Conservation (phyloP, 2,113 vertebrate species). For the Oryzias melastigma region DNA sequence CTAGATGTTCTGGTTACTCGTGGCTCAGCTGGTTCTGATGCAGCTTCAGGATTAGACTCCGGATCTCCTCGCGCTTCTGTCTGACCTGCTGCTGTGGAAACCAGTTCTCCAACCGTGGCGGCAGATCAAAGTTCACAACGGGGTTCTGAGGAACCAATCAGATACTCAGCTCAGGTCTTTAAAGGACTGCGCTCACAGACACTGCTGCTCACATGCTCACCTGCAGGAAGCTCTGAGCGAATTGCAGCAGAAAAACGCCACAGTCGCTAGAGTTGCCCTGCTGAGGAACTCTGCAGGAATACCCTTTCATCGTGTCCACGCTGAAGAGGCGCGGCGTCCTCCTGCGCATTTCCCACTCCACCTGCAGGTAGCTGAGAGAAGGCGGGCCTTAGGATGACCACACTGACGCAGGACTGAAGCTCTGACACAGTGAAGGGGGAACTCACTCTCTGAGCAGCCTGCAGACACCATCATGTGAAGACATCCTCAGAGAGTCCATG, state of each 20-base stretch:
- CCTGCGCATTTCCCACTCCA: conserved; percentile 88
- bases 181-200: background rate
- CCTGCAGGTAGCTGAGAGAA: conserved; percentile 85
- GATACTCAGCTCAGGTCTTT: background rate
- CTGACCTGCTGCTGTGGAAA: conserved; percentile 86
- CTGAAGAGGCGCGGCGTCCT: conserved; percentile 79
- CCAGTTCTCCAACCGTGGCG: conserved; percentile 84
- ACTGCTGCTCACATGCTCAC: conserved; percentile 54
- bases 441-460: conserved; percentile 91
- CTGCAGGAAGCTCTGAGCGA: conserved; percentile 91
- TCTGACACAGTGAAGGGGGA: too few relatives aligned
- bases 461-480: conserved; percentile 81
- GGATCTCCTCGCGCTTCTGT: conserved; percentile 88
- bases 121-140: conserved; percentile 87
- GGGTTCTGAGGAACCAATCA: conserved; percentile 83
- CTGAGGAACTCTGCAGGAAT: conserved; percentile 86
- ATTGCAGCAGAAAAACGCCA: conserved; percentile 91
- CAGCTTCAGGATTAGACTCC: conserved; percentile 85
- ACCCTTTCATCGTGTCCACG: conserved; percentile 75
- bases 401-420: background rate
- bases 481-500: conserved; percentile 90
- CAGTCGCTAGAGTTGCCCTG: conserved; percentile 96
- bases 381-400: background rate
- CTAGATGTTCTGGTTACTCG: background rate
- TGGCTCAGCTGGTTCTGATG: conserved; percentile 74